Conservation (phyloP, 2,888 invertebrate genomes). For the Chironomus tentans region DNA sequence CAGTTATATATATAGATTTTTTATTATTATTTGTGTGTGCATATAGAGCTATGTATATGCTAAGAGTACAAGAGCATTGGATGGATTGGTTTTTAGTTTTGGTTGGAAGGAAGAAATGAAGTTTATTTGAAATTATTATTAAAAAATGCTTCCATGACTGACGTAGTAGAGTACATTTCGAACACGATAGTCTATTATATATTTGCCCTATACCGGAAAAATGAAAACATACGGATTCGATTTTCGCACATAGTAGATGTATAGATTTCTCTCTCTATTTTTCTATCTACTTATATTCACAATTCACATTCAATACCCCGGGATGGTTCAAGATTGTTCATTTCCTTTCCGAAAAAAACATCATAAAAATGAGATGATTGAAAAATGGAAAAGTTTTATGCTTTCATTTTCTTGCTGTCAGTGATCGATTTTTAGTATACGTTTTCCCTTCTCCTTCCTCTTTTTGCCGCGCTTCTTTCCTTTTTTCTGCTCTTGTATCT, state of each 20-base stretch:
- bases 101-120: not conserved
- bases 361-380: constrained; percentile 22
- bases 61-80: not conserved
- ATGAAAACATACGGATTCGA: constrained; percentile 16
- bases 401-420: constrained; percentile 8
- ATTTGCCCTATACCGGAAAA: constrained; percentile 11
- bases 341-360: constrained; percentile 14
- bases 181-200: constrained; percentile 16
- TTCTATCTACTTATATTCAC: not conserved
- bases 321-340: constrained; percentile 20
- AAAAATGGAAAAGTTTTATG: constrained; percentile 23
- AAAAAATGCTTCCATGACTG: constrained; percentile 10
- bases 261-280: not conserved
- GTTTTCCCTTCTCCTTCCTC: not conserved
- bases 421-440: constrained; percentile 19
- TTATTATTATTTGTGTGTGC: not conserved
- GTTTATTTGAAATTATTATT: constrained; percentile 22
- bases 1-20: no score
- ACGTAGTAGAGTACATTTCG: not conserved
- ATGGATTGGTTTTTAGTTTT: no score
- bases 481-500: no score
- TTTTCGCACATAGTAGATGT: not conserved
- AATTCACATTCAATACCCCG: not conserved
- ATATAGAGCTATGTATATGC: not conserved
- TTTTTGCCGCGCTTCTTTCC: not conserved